phyloP scores from a whole-genome alignment of 2,797 vertebrate genomes.

The Acanthurus tractus region DNA sequence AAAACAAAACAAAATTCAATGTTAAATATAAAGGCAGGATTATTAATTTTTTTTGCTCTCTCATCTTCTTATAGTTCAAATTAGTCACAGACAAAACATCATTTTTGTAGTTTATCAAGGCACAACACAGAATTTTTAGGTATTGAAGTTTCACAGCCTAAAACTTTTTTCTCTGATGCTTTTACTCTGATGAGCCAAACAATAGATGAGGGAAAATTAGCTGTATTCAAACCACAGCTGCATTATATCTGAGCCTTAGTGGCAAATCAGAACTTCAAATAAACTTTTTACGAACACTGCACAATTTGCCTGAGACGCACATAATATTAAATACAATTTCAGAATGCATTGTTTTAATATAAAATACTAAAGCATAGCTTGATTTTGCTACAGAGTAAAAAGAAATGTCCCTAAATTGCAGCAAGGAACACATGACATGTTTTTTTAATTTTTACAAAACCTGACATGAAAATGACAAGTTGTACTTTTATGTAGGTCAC shows the following conservation, averaged over 20 bases:
- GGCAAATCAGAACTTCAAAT: not conserved
- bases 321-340: not conserved
- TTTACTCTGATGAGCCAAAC: not conserved
- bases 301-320: not conserved
- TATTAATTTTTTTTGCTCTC: not conserved
- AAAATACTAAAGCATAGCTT: not conserved
- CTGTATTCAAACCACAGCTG: not conserved
- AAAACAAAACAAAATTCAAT: not conserved
- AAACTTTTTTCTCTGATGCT: not conserved
- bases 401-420: too few species aligned
- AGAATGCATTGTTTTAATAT: not conserved
- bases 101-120: not conserved
- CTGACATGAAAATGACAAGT: too few species aligned
- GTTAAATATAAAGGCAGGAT: not conserved
- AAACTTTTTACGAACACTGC: not conserved
- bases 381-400: too few species aligned
- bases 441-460: too few species aligned
- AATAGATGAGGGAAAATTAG: not conserved
- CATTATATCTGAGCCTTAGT: not conserved
- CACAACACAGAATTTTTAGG: not conserved
- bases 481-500: too few species aligned
- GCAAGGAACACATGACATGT: too few species aligned
- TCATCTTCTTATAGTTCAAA: constrained; percentile 1
- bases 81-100: not conserved
- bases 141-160: not conserved